Percentiles rank a stretch among this genome's conserved stretches.
phyloP scores from a whole-genome alignment of 1,140 invertebrate species.

The Drosophila persimilis region DNA sequence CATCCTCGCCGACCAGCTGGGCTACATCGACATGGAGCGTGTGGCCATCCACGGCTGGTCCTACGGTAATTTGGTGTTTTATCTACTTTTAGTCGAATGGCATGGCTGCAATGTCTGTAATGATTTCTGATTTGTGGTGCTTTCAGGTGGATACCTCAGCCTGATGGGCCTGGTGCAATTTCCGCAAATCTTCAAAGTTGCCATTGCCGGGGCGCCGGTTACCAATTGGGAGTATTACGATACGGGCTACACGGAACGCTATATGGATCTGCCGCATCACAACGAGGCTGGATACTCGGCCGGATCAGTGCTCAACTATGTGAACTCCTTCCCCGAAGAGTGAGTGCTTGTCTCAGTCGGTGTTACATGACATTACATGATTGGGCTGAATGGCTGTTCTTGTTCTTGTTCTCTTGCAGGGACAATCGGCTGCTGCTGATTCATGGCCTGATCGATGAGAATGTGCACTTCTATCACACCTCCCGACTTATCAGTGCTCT shows the following conservation, averaged over 20 bases:
- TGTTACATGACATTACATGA: background rate
- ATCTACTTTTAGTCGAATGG: too few species aligned
- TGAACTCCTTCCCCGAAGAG: constrained; percentile 95
- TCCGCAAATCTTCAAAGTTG: constrained; percentile 93
- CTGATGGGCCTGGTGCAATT: constrained; percentile 93
- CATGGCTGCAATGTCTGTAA: background rate
- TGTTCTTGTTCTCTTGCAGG: constrained; percentile 82
- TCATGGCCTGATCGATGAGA: constrained; percentile 99
- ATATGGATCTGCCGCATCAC: constrained; percentile 95
- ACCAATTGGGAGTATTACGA: constrained; percentile 97
- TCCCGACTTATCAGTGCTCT: constrained; percentile 95
- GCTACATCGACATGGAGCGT: constrained; percentile 95
- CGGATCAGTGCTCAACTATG: constrained; percentile 90
- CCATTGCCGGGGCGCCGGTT: constrained; percentile 98
- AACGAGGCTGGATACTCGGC: constrained; percentile 91
- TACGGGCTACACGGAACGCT: constrained; percentile 96
- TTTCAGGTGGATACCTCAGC: constrained; percentile 90
- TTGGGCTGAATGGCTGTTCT: background rate
- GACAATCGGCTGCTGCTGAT: constrained; percentile 97
- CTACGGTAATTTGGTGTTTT: constrained; percentile 87
- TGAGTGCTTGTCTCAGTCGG: constrained; percentile 82
- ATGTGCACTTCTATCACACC: constrained; percentile 99
- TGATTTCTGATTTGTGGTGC: constrained; percentile 11
- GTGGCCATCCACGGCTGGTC: constrained; percentile 99
- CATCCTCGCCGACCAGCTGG: constrained; percentile 91